Conservation (phyloP, 2,113 vertebrate species). For the Cyprinodon brontotheroides region DNA sequence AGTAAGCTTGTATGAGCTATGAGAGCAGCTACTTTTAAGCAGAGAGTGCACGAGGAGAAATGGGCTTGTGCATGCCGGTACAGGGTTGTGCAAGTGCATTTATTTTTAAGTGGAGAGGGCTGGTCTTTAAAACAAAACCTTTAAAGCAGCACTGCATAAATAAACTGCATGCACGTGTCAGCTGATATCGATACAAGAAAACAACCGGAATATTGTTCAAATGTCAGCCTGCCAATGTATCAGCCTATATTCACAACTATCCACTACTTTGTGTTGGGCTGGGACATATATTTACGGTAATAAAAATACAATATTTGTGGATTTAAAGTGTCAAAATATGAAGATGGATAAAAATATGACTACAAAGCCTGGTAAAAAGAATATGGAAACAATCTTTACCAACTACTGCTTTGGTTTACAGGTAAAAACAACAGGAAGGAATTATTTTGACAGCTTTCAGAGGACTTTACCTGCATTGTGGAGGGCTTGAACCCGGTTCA, state of each 20-base stretch:
- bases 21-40: no score
- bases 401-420: background rate
- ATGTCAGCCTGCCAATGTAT: background rate
- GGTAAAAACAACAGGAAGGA: background rate
- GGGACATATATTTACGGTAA: background rate
- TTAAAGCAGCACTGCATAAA: no score
- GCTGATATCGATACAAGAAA: no score
- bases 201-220: no score
- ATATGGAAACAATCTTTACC: background rate
- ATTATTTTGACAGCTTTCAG: background rate
- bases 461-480: constrained; percentile 84
- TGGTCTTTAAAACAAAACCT: no score
- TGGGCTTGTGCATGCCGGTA: no score
- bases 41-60: no score
- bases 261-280: background rate
- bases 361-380: background rate
- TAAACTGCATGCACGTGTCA: no score
- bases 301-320: background rate
- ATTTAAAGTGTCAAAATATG: background rate
- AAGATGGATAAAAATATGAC: background rate
- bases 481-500: constrained; percentile 94
- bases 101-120: no score
- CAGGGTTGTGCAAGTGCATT: no score
- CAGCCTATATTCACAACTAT: background rate
- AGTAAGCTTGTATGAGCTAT: no score